phyloP scores from a whole-genome alignment of 2,888 invertebrate species.

The Litoditis marina region DNA sequence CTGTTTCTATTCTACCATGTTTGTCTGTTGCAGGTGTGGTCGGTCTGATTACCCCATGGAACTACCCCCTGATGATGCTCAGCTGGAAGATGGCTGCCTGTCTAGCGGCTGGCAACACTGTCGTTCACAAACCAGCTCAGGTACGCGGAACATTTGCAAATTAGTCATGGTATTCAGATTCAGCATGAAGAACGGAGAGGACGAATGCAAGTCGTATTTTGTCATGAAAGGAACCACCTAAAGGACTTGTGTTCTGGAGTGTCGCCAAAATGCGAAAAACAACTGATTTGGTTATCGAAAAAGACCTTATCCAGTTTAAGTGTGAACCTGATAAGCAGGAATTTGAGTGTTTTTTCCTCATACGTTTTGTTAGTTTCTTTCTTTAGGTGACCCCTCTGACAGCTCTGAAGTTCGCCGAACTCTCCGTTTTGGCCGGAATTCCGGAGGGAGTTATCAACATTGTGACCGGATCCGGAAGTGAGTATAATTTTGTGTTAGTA shows the following conservation, averaged over 20 bases:
- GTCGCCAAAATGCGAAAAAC: too few species aligned
- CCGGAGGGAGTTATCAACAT: constrained; percentile 92
- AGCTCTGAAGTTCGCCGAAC: constrained; percentile 89
- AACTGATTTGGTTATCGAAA: too few species aligned
- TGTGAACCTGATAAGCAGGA: too few species aligned
- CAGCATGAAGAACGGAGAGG: too few species aligned
- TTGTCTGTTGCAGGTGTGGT: constrained; percentile 74
- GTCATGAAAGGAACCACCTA: too few species aligned
- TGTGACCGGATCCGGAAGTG: constrained; percentile 67
- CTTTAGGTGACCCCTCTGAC: constrained; percentile 78
- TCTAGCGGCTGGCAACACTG: constrained; percentile 91
- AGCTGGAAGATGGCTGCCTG: constrained; percentile 99
- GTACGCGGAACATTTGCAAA: too few species aligned
- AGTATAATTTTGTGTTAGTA: too few species aligned
- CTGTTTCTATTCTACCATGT: too few species aligned
- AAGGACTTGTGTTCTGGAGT: too few species aligned
- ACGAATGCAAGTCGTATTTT: too few species aligned
- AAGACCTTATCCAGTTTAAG: too few species aligned
- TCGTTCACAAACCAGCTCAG: constrained; percentile 87
- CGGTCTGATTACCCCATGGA: constrained; percentile 91
- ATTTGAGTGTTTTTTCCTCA: background rate
- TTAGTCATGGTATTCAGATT: too few species aligned
- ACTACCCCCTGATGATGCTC: constrained; percentile 96
- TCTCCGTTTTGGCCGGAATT: constrained; percentile 83
- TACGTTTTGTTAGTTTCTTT: background rate